Conservation (phyloP, 1,140 invertebrate genomes). For the fruit fly (Drosophila melanogaster) region Release_6_plus_ISO1_MT NT_037436.4:7085001-7085500, state of each 20-base stretch:
- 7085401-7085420: slow-evolving; percentile 47
- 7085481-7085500: no score
- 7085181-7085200: background rate
- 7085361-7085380: slow-evolving; percentile 42
- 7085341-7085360: slow-evolving; percentile 44
- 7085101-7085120: slow-evolving; percentile 81
- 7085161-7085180: slow-evolving; percentile 3
- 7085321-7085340: slow-evolving; percentile 59
- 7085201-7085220: slow-evolving; percentile 19
- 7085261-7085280: slow-evolving; percentile 15
- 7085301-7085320: slow-evolving; percentile 75
- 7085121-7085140: slow-evolving; percentile 77
- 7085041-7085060: slow-evolving; percentile 38
- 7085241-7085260: slow-evolving; percentile 4
- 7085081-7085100: slow-evolving; percentile 73
- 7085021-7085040: slow-evolving; percentile 9
- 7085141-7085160: slow-evolving; percentile 32
- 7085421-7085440: slow-evolving; percentile 9
- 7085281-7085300: slow-evolving; percentile 1
- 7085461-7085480: background rate
- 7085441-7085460: no score
- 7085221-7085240: slow-evolving; percentile 49
- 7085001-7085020: background rate
- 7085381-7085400: slow-evolving; percentile 58
- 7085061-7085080: slow-evolving; percentile 49